phyloP scores from a whole-genome alignment of 2,888 invertebrate species.

The Heliconius charithonia region DNA sequence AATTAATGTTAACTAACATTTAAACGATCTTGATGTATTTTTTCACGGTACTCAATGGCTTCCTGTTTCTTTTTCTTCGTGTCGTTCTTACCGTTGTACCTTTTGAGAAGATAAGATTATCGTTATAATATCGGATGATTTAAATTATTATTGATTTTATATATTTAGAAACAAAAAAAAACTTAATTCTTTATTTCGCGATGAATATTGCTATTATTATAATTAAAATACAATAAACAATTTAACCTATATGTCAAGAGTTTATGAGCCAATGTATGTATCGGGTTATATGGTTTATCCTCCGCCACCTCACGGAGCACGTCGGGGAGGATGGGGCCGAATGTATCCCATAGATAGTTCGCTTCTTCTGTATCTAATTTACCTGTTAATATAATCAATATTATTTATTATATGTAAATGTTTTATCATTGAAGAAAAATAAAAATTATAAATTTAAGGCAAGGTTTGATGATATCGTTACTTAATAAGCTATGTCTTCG shows the following conservation, averaged over 20 bases:
- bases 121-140: background rate
- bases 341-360: constrained; percentile 67
- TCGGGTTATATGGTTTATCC: constrained; percentile 64
- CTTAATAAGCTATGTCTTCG: no score
- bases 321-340: constrained; percentile 64
- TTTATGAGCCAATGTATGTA: constrained; percentile 68
- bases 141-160: background rate
- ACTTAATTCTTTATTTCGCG: no score
- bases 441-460: no score
- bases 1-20: constrained; percentile 54
- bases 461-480: no score
- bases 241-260: constrained; percentile 64
- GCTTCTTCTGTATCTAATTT: constrained; percentile 58
- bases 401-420: background rate
- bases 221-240: background rate
- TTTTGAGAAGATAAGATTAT: constrained; percentile 37
- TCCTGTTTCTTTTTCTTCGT: constrained; percentile 51
- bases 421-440: background rate
- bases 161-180: no score
- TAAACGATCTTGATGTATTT: constrained; percentile 56
- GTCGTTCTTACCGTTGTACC: constrained; percentile 57
- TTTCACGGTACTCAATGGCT: constrained; percentile 56
- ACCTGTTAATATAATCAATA: constrained; percentile 51
- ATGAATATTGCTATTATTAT: background rate
- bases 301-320: constrained; percentile 60